phyloP scores from a whole-genome alignment of 1,140 invertebrate genomes.

The Frieseomelitta varia region DNA sequence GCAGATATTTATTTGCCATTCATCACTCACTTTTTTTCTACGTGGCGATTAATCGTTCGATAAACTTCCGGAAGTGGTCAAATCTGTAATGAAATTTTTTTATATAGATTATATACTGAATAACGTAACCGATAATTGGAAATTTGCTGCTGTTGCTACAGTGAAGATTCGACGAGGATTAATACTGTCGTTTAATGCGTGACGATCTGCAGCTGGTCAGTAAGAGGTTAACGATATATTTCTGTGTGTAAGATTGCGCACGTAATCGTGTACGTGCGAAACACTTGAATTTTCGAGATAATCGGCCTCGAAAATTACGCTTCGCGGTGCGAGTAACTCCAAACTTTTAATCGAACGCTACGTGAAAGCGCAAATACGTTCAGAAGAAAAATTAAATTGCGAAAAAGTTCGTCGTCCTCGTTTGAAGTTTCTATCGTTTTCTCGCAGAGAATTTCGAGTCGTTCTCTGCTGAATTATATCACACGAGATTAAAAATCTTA shows the following conservation, averaged over 20 bases:
- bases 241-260: background rate
- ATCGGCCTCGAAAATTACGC: background rate
- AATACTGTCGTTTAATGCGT: background rate
- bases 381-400: background rate
- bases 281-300: background rate
- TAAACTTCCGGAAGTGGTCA: background rate
- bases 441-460: no score
- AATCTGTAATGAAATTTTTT: background rate
- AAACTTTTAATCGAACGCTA: background rate
- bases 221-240: slow-evolving; percentile 4
- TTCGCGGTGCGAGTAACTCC: background rate
- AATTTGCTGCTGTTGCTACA: background rate
- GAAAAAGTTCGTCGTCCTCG: background rate
- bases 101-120: background rate
- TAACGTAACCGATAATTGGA: background rate
- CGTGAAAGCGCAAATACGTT: background rate
- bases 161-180: background rate
- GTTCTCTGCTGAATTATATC: no score
- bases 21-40: background rate
- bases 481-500: background rate
- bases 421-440: background rate
- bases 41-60: background rate
- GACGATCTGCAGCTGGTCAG: slow-evolving; percentile 1
- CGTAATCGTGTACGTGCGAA: background rate
- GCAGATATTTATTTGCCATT: background rate